These are phyloP conservation scores for Cairina moschata DNA, from an alignment of 2,113 vertebrate species.

Conservation along the genomic window DNA sequence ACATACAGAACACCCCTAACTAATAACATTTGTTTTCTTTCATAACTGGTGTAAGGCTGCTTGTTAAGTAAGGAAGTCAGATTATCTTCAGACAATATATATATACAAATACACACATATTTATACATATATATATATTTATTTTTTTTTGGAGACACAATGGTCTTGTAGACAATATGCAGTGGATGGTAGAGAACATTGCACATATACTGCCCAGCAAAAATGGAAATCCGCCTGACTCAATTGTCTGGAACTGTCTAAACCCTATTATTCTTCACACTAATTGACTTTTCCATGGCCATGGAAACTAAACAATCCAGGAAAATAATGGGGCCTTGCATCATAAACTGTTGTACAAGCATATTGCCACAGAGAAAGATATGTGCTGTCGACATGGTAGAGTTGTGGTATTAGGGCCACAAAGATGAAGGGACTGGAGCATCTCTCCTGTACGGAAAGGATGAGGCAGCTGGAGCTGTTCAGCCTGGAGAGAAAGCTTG, in stretches of 20 bases:
- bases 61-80: neutral
- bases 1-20: neutral
- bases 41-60: neutral
- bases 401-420: neutral
- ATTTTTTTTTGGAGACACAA: neutral
- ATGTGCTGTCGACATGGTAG: neutral
- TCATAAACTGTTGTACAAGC: neutral
- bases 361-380: neutral
- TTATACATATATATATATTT: too few species aligned
- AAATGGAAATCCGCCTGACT: neutral
- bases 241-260: neutral
- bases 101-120: too few species aligned
- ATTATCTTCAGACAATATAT: neutral
- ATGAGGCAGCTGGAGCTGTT: neutral
- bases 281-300: neutral
- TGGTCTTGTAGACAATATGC: neutral
- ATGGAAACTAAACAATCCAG: neutral
- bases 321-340: fast-evolving
- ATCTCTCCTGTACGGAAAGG: neutral
- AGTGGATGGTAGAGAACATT: neutral
- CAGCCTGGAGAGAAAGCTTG: neutral
- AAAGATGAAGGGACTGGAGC: neutral
- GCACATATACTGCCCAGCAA: neutral
- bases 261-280: neutral
- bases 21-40: slow-evolving; percentile 19